A percentile compares a stretch with the other conserved stretches of the same genome.
Evolutionary conservation across 1,140 invertebrate genomes (phyloP).

Genomic region (Zelostemma sp.): DNA sequence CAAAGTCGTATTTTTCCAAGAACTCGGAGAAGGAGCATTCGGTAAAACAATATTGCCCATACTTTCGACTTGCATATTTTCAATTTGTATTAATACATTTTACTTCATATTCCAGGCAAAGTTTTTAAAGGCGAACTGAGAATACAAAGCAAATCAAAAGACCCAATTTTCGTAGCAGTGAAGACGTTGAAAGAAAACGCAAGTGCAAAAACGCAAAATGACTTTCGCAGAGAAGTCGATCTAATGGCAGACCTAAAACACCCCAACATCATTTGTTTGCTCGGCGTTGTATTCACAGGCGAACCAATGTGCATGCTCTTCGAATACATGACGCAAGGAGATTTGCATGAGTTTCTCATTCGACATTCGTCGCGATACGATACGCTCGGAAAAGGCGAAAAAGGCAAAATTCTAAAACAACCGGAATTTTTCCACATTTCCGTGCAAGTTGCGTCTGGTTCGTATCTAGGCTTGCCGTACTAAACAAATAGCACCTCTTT

Average conservation of each 20-base stretch:
- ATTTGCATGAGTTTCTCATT: conserved; percentile 95
- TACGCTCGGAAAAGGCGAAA: conserved; percentile 75
- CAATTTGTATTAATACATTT: background rate
- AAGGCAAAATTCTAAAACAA: conserved; percentile 78
- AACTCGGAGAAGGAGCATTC: conserved; percentile 96
- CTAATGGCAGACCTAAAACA: conserved; percentile 94
- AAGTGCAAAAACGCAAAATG: conserved; percentile 89
- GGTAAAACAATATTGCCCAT: conserved; percentile 73
- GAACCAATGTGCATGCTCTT: conserved; percentile 97
- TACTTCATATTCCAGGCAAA: conserved; percentile 73
- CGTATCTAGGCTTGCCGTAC: conserved; percentile 8
- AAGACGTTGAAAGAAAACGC: conserved; percentile 96
- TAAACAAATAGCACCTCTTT: no score
- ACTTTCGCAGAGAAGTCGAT: conserved; percentile 92
- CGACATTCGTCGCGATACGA: conserved; percentile 85
- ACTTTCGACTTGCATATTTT: conserved; percentile 13
- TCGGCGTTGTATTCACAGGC: conserved; percentile 91
- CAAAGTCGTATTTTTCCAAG: conserved; percentile 91
- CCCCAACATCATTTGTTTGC: conserved; percentile 95
- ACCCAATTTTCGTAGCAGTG: conserved; percentile 85
- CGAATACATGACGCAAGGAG: conserved; percentile 95
- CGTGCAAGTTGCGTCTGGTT: conserved; percentile 90
- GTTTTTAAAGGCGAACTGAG: conserved; percentile 95
- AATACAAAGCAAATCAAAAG: conserved; percentile 72
- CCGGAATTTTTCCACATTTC: conserved; percentile 87